Evolutionary conservation across 1,140 invertebrate species (phyloP).

Genomic region (Drosophila littoralis): DNA sequence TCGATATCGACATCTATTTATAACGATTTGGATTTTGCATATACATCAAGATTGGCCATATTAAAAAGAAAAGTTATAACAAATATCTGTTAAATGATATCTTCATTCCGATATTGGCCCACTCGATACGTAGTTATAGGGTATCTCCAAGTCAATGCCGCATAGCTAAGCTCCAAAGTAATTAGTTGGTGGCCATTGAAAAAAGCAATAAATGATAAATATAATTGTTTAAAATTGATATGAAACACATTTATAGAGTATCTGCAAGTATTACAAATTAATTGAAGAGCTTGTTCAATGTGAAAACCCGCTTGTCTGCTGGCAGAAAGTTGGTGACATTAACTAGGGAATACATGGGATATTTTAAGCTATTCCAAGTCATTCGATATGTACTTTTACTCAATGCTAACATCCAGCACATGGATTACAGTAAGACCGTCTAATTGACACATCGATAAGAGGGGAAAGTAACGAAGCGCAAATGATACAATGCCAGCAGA

Average conservation of each 20-base stretch:
- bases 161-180: background rate
- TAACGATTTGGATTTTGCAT: no score
- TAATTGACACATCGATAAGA: slow-evolving; percentile 75
- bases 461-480: slow-evolving; percentile 13
- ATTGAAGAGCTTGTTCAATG: slow-evolving; percentile 2
- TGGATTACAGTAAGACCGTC: slow-evolving; percentile 71
- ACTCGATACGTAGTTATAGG: no score
- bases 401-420: slow-evolving; percentile 59
- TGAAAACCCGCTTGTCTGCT: background rate
- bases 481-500: slow-evolving; percentile 15
- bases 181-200: background rate
- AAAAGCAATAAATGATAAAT: no score
- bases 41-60: no score
- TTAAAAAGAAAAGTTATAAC: no score
- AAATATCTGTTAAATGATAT: no score
- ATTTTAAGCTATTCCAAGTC: slow-evolving; percentile 19
- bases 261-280: background rate
- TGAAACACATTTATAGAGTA: background rate
- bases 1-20: no score
- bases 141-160: no score
- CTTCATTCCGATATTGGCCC: no score
- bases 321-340: background rate
- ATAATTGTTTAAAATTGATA: no score
- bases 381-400: slow-evolving; percentile 44
- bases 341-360: background rate